Percentiles rank a stretch among this genome's conserved stretches.
phyloP scores from a whole-genome alignment of 2,888 invertebrate species.

The Lochmaea capreae region DNA sequence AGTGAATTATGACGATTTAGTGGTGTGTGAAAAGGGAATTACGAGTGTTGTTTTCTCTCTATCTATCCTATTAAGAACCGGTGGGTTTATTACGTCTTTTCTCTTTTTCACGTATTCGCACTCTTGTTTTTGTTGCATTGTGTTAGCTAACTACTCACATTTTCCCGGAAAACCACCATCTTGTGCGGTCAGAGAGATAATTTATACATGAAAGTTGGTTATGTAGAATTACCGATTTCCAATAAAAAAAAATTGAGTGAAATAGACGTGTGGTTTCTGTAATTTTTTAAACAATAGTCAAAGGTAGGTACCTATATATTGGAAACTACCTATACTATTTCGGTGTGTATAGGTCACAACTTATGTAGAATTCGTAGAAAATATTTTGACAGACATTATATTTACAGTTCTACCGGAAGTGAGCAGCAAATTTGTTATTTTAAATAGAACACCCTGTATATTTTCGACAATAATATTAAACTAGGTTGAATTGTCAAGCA shows the following conservation, averaged over 20 bases:
- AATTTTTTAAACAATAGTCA: too few relatives aligned
- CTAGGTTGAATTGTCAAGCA: too few relatives aligned
- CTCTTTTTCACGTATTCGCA: slow-evolving; percentile 31
- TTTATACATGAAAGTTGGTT: neutral
- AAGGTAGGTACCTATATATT: too few relatives aligned
- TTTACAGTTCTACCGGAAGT: too few relatives aligned
- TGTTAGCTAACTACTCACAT: neutral
- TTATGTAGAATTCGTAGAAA: too few relatives aligned
- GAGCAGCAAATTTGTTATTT: too few relatives aligned
- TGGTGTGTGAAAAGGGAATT: slow-evolving; percentile 53
- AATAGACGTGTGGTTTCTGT: too few relatives aligned
- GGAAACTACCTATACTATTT: too few relatives aligned
- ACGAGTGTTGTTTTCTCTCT: slow-evolving; percentile 37
- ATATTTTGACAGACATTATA: too few relatives aligned
- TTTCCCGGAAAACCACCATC: slow-evolving; percentile 36
- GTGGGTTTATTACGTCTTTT: neutral
- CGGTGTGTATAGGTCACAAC: too few relatives aligned
- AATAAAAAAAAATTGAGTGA: neutral
- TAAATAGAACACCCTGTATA: too few relatives aligned
- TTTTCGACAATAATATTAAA: too few relatives aligned
- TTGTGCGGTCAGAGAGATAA: slow-evolving; percentile 33
- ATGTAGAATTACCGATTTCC: neutral
- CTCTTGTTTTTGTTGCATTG: slow-evolving; percentile 36
- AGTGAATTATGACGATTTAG: slow-evolving; percentile 52
- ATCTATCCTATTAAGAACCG: neutral